A percentile compares a stretch with the other conserved stretches of the same genome.
These are phyloP conservation scores for Hydrocynus forskahlii DNA, from an alignment of 2,797 vertebrate genomes.

Conservation along the genomic window DNA sequence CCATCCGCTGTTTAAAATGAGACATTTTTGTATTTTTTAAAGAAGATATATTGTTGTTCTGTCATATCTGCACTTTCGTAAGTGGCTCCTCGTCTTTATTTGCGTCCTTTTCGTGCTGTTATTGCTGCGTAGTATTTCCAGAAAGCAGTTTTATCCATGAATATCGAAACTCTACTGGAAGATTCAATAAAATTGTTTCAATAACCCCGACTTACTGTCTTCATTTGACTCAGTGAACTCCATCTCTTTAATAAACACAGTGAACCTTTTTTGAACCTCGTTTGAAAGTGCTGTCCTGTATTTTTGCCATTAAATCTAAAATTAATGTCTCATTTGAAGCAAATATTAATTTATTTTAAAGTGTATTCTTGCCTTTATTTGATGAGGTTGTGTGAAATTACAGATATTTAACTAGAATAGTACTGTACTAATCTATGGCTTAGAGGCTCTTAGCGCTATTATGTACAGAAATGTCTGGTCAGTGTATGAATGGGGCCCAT, in stretches of 20 bases:
- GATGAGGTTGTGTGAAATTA: too few relatives aligned
- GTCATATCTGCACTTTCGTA: conserved; percentile 89
- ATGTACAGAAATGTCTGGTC: too few relatives aligned
- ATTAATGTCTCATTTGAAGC: too few relatives aligned
- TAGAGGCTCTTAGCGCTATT: too few relatives aligned
- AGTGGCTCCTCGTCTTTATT: conserved; percentile 67
- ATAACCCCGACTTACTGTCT: conserved; percentile 56
- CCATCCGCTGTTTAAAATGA: conserved; percentile 81
- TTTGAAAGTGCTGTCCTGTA: too few relatives aligned
- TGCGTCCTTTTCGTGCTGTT: conserved; percentile 61
- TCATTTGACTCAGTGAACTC: neutral
- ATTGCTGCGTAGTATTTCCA: conserved; percentile 77
- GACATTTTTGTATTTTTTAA: conserved; percentile 84
- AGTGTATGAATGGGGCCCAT: too few relatives aligned
- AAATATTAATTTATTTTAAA: too few relatives aligned
- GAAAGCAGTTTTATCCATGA: conserved; percentile 94
- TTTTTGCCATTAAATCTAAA: too few relatives aligned
- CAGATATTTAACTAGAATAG: too few relatives aligned
- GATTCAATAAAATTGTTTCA: conserved; percentile 94
- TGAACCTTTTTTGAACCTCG: too few relatives aligned
- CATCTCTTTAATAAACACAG: neutral
- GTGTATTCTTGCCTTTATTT: too few relatives aligned
- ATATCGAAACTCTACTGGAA: conserved; percentile 94
- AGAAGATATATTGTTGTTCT: conserved; percentile 75
- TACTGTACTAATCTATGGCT: too few relatives aligned